Conservation (phyloP, 2,888 invertebrate species). For the Himalopsyche kuldschensis region DNA sequence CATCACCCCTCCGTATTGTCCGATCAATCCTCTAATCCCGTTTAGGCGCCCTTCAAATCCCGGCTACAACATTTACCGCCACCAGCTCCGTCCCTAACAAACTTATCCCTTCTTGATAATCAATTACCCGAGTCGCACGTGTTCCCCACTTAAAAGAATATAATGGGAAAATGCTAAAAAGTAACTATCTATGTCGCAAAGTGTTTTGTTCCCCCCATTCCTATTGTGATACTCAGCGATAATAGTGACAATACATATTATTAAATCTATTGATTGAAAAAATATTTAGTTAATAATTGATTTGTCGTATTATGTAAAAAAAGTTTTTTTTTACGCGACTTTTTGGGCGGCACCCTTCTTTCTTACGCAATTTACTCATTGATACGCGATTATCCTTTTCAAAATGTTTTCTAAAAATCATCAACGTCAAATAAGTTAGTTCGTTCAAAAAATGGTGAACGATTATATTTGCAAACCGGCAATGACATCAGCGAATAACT, state of each 20-base stretch:
- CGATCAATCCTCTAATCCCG: slow-evolving; percentile 17
- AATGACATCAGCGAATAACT: too few species aligned
- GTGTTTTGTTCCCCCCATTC: background rate
- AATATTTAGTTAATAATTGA: too few species aligned
- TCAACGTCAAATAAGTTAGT: too few species aligned
- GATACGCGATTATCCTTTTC: too few species aligned
- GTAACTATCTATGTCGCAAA: background rate
- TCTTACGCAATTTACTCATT: too few species aligned
- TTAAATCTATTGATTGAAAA: background rate
- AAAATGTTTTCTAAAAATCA: too few species aligned
- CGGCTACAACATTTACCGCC: background rate
- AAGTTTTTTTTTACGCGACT: too few species aligned
- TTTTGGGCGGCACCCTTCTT: too few species aligned
- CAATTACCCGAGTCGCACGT: background rate
- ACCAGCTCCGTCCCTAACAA: background rate
- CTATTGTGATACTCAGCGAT: background rate
- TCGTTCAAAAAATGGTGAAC: too few species aligned
- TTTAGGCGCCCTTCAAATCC: slow-evolving; percentile 4
- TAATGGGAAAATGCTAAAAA: background rate
- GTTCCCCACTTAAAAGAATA: background rate
- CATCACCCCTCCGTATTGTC: slow-evolving; percentile 7
- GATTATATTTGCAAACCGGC: too few species aligned
- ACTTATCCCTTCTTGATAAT: background rate
- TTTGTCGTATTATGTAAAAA: too few species aligned
- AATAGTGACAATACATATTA: background rate